Conservation (phyloP, 2,113 vertebrate genomes). For the Oxyura jamaicensis region DNA sequence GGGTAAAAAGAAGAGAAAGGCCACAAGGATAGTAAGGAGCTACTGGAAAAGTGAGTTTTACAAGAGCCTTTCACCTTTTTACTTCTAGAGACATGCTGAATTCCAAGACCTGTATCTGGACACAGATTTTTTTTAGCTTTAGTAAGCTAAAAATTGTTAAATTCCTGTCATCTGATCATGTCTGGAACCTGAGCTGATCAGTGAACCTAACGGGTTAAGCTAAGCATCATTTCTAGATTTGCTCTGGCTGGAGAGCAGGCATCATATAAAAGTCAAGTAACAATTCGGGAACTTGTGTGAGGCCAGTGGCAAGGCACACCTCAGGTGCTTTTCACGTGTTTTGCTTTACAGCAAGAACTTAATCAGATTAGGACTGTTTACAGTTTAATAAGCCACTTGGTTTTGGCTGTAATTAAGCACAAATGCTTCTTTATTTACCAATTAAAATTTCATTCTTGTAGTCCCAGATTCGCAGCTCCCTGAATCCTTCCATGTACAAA, state of each 20-base stretch:
- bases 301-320: neutral
- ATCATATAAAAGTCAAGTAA: accelerated
- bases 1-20: too few relatives aligned
- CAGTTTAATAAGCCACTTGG: neutral
- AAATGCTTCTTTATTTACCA: neutral
- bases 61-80: too few relatives aligned
- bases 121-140: neutral
- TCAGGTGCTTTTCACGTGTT: neutral
- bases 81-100: neutral
- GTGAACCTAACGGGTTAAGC: neutral
- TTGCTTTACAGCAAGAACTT: neutral
- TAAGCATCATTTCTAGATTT: neutral
- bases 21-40: too few relatives aligned
- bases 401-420: neutral
- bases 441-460: neutral
- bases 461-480: neutral
- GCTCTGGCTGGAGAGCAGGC: neutral
- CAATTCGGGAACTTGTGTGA: neutral
- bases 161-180: neutral
- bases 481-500: neutral
- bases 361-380: neutral
- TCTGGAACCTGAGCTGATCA: neutral
- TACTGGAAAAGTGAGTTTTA: too few relatives aligned
- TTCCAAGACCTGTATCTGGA: neutral
- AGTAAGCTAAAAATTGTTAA: neutral